Conservation (phyloP, 2,888 invertebrate genomes). For the Coelopa pilipes region DNA sequence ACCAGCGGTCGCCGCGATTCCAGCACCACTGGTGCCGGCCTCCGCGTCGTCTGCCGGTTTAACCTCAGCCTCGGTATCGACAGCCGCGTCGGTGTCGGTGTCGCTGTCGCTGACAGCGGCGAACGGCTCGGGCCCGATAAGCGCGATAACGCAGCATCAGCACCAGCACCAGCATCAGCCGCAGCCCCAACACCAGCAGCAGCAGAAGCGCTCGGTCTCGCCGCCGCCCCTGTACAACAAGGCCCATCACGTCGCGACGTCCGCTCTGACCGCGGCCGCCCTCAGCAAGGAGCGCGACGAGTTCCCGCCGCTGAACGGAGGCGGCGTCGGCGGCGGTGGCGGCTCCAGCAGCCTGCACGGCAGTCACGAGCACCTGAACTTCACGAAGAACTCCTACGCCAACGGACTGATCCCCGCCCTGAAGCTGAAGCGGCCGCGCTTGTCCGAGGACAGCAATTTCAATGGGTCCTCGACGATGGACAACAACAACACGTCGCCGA, state of each 20-base stretch:
- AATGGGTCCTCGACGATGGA: constrained; percentile 66
- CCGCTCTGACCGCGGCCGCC: constrained; percentile 40
- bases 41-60: no score
- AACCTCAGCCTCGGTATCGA: constrained; percentile 19
- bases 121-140: constrained; percentile 41
- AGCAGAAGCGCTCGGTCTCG: constrained; percentile 57
- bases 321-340: constrained; percentile 28
- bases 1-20: no score
- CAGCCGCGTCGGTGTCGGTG: constrained; percentile 17
- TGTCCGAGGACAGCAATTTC: constrained; percentile 64
- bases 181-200: constrained; percentile 50
- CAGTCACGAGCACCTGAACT: constrained; percentile 58
- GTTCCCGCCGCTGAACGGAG: constrained; percentile 45
- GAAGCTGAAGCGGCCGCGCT: constrained; percentile 61
- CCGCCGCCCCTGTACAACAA: constrained; percentile 61
- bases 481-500: constrained; percentile 52
- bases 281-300: constrained; percentile 52
- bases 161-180: no score
- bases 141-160: constrained; percentile 24
- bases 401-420: constrained; percentile 62
- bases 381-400: constrained; percentile 60
- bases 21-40: no score
- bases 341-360: constrained; percentile 45
- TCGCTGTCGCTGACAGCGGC: not conserved
- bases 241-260: constrained; percentile 59